phyloP scores from a whole-genome alignment of 35 echinoderm and acorn worm species.

The Ptychodera flava region DNA sequence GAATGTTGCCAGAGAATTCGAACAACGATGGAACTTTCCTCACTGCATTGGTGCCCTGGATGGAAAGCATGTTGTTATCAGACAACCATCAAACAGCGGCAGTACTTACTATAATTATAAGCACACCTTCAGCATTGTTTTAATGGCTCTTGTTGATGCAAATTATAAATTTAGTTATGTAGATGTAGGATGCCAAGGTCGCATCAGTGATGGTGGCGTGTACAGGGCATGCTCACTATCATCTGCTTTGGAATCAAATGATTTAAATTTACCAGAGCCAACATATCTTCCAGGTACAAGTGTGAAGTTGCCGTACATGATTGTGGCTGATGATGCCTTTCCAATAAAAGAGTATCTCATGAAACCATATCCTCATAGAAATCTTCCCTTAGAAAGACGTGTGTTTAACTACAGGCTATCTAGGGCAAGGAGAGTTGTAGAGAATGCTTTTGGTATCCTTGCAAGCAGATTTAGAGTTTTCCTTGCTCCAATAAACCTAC shows the following conservation, averaged over 20 bases:
- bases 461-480: conserved; percentile 37
- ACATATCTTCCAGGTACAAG: background rate
- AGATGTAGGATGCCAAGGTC: conserved; percentile 48
- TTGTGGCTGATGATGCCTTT: conserved; percentile 69
- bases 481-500: conserved; percentile 29
- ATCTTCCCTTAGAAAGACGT: background rate
- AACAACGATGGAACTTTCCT: conserved; percentile 50
- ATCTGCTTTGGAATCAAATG: background rate
- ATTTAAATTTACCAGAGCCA: conserved; percentile 5
- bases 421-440: conserved; percentile 26
- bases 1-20: conserved; percentile 26
- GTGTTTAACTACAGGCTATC: background rate
- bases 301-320: conserved; percentile 22
- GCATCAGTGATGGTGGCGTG: conserved; percentile 37
- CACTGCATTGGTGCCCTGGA: conserved; percentile 68
- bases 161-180: conserved; percentile 49
- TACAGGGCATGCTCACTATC: conserved; percentile 7
- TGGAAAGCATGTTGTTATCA: conserved; percentile 49
- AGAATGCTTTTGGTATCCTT: conserved; percentile 55
- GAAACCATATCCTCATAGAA: conserved; percentile 3
- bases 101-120: conserved; percentile 50
- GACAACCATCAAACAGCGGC: conserved; percentile 37
- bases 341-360: conserved; percentile 46
- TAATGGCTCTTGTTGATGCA: conserved; percentile 39
- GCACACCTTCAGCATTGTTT: conserved; percentile 24